These are phyloP conservation scores for Actias luna DNA, from an alignment of 2,888 invertebrate genomes.

Conservation along the genomic window DNA sequence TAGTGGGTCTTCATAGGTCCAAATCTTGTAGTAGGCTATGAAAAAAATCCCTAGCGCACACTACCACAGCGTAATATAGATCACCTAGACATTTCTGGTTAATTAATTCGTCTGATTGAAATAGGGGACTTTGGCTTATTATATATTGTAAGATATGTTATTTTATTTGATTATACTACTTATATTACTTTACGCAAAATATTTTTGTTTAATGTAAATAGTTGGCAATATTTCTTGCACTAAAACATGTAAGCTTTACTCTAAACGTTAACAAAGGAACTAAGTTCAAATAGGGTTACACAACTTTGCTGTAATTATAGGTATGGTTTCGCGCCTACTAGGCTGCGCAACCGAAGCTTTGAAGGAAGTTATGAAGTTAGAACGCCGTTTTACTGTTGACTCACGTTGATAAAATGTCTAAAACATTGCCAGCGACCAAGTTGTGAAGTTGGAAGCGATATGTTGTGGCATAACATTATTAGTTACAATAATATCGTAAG, in stretches of 20 bases:
- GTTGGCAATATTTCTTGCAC: neutral
- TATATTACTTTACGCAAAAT: neutral
- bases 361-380: constrained; percentile 37
- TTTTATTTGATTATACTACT: no score
- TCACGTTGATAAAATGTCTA: constrained; percentile 11
- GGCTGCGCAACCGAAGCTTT: constrained; percentile 37
- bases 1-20: no score
- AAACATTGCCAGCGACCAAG: constrained; percentile 3
- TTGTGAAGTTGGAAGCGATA: neutral
- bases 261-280: constrained; percentile 31
- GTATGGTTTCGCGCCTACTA: constrained; percentile 48
- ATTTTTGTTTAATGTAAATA: neutral
- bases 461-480: neutral
- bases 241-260: neutral
- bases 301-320: constrained; percentile 53
- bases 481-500: neutral
- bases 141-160: no score
- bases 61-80: no score
- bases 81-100: no score
- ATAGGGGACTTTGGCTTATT: no score
- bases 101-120: no score
- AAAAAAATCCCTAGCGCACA: no score
- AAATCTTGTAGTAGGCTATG: no score
- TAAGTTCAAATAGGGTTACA: constrained; percentile 39
- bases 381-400: constrained; percentile 14